Evolutionary conservation across 1,140 invertebrate genomes (phyloP).

Genomic region (Rhizoglyphus robini): DNA sequence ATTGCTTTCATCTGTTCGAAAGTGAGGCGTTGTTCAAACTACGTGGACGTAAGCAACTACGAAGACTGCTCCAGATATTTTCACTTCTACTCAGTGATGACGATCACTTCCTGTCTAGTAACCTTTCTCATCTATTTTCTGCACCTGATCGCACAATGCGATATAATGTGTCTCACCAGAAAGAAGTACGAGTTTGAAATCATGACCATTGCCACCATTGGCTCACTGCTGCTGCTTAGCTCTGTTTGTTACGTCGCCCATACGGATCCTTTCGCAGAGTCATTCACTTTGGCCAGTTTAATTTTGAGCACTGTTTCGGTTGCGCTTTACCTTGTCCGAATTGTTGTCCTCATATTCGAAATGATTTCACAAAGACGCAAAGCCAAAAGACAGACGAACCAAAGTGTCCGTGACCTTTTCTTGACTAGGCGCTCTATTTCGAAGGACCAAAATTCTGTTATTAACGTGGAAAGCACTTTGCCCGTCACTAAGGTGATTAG

Average conservation of each 20-base stretch:
- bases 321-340: background rate
- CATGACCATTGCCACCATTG: background rate
- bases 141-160: slow-evolving; percentile 23
- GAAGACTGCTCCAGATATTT: background rate
- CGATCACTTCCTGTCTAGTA: slow-evolving; percentile 18
- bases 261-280: background rate
- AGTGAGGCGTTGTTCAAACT: slow-evolving; percentile 13
- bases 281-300: slow-evolving; percentile 1
- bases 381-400: background rate
- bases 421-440: background rate
- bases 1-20: slow-evolving; percentile 21
- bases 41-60: background rate
- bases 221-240: background rate
- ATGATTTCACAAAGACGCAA: background rate
- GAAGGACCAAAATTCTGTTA: background rate
- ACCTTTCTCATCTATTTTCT: slow-evolving; percentile 22
- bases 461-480: background rate
- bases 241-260: background rate
- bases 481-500: background rate
- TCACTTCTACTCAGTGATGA: slow-evolving; percentile 15
- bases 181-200: slow-evolving; percentile 19
- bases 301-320: background rate
- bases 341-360: background rate
- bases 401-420: background rate
- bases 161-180: slow-evolving; percentile 8